Evolutionary conservation across 2,113 vertebrate species (phyloP).

Genomic region (Loxodonta africana): DNA sequence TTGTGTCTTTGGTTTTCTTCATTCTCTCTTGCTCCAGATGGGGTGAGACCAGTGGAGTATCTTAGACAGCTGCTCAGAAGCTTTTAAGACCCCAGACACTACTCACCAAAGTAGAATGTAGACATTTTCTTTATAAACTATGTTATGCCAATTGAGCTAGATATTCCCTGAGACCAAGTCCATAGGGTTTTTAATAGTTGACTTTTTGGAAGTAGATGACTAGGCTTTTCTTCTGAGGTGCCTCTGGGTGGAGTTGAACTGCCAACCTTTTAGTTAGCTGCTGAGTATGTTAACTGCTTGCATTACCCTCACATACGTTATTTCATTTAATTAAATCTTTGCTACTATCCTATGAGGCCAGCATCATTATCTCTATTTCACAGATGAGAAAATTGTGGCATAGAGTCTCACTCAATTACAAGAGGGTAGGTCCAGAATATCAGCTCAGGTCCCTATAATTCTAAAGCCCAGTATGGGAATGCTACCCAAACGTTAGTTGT

Average conservation of each 20-base stretch:
- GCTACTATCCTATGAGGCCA: not conserved
- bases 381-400: not conserved
- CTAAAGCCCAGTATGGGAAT: not conserved
- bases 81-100: no score
- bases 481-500: not conserved
- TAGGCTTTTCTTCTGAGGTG: not conserved
- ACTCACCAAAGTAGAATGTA: no score
- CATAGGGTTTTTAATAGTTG: no score
- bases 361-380: not conserved
- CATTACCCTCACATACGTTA: not conserved
- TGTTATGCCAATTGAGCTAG: no score
- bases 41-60: no score
- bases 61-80: no score
- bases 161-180: no score
- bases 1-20: no score
- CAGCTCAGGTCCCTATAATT: not conserved
- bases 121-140: no score
- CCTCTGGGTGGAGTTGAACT: not conserved
- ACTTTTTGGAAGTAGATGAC: no score
- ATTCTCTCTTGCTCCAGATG: no score
- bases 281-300: not conserved
- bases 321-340: constrained; percentile 28
- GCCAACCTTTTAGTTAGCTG: not conserved
- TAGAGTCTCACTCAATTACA: not conserved
- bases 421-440: not conserved